Conservation (phyloP, 2,888 invertebrate genomes). For the Pseudococcus viburni region DNA sequence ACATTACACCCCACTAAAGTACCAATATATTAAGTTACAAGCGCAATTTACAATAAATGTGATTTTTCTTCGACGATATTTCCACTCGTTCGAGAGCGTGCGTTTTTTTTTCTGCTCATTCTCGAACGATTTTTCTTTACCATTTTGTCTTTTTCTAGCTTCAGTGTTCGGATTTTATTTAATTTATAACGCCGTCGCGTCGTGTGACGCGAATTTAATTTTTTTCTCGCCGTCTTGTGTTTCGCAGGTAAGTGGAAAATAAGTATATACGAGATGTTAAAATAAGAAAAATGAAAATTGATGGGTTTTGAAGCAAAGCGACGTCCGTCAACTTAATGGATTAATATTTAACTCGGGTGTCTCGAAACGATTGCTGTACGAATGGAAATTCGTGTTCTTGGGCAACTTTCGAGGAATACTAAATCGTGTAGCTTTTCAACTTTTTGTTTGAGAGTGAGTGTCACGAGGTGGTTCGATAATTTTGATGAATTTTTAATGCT, state of each 20-base stretch:
- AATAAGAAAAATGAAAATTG: background rate
- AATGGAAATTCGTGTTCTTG: background rate
- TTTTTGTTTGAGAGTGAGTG: too few relatives aligned
- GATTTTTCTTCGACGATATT: background rate
- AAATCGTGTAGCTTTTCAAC: too few relatives aligned
- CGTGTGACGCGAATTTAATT: background rate
- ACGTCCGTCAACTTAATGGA: background rate
- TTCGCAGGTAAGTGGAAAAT: background rate
- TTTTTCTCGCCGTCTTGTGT: background rate
- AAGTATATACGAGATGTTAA: background rate
- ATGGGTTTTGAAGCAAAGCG: background rate
- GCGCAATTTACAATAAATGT: slow-evolving; percentile 1
- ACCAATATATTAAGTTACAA: background rate
- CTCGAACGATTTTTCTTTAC: background rate
- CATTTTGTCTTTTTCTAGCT: background rate
- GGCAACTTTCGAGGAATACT: too few relatives aligned
- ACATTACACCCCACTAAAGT: background rate
- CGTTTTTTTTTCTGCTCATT: too few relatives aligned
- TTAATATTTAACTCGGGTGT: background rate
- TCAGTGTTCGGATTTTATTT: background rate
- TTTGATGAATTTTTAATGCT: too few relatives aligned
- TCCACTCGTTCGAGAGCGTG: background rate
- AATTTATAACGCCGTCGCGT: background rate
- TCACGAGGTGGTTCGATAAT: too few relatives aligned
- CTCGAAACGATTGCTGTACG: background rate